Conservation (phyloP, 2,888 invertebrate genomes). For the Drosophila paracracens region DNA sequence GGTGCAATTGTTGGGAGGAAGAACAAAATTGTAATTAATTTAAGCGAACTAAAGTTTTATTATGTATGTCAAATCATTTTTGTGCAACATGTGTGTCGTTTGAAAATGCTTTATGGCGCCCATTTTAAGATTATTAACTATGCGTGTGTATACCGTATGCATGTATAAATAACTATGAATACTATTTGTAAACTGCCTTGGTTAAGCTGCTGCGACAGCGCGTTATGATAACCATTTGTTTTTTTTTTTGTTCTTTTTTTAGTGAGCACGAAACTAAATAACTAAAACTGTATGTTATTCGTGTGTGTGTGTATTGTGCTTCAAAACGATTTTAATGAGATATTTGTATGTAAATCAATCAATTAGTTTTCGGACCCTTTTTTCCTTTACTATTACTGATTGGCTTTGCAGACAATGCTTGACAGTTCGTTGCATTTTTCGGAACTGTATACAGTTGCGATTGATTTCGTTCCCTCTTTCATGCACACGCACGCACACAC, state of each 20-base stretch:
- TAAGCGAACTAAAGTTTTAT: conserved; percentile 78
- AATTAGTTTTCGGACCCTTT: conserved; percentile 2
- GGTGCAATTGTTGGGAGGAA: conserved; percentile 73
- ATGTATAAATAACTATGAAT: conserved; percentile 56
- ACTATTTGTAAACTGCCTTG: conserved; percentile 77
- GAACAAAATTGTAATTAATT: conserved; percentile 77
- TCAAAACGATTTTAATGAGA: conserved; percentile 32
- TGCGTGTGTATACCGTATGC: conserved; percentile 31
- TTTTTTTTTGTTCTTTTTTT: conserved; percentile 48
- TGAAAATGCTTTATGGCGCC: conserved; percentile 64
- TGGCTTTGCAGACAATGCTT: conserved; percentile 5
- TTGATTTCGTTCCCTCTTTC: conserved; percentile 25
- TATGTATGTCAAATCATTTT: conserved; percentile 74
- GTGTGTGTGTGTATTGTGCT: conserved; percentile 39
- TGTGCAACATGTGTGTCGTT: conserved; percentile 74
- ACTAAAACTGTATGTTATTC: conserved; percentile 34
- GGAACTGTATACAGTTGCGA: conserved; percentile 16
- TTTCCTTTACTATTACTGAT: conserved; percentile 13
- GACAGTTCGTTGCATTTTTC: conserved; percentile 25
- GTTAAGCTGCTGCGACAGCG: conserved; percentile 60
- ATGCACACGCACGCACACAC: conserved; percentile 24
- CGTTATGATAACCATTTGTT: conserved; percentile 57
- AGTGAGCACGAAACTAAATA: conserved; percentile 53
- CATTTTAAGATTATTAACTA: conserved; percentile 69
- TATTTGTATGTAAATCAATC: conserved; percentile 41